Percentiles rank a stretch among this genome's conserved stretches.
phyloP scores from a whole-genome alignment of 2,113 vertebrate species.

The Oryzias celebensis region DNA sequence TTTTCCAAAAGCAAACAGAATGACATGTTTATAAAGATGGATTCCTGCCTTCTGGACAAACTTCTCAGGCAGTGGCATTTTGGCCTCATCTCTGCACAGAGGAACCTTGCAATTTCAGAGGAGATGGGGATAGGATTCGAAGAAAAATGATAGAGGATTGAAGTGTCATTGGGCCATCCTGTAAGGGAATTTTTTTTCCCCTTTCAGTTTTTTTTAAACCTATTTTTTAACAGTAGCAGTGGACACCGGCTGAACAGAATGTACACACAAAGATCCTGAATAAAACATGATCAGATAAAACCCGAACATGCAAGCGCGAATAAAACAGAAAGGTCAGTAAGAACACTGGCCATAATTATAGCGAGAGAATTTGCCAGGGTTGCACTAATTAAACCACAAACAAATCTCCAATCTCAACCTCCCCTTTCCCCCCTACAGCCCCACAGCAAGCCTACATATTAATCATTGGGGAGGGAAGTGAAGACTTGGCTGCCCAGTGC shows the following conservation, averaged over 20 bases:
- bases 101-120: conserved; percentile 62
- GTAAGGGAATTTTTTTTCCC: conserved; percentile 48
- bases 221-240: conserved; percentile 17
- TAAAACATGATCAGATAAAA: conserved; percentile 80
- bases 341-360: conserved; percentile 73
- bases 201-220: conserved; percentile 28
- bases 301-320: conserved; percentile 68
- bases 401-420: conserved; percentile 66
- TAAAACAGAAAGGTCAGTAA: conserved; percentile 79
- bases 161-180: conserved; percentile 42
- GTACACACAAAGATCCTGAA: conserved; percentile 72
- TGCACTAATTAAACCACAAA: conserved; percentile 78
- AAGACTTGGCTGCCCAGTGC: conserved; percentile 30
- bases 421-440: conserved; percentile 63
- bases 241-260: conserved; percentile 60
- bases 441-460: conserved; percentile 69
- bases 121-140: conserved; percentile 48
- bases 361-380: conserved; percentile 73
- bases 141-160: conserved; percentile 61
- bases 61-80: conserved; percentile 40
- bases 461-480: conserved; percentile 63
- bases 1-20: conserved; percentile 68
- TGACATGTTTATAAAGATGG: conserved; percentile 69
- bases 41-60: conserved; percentile 55
- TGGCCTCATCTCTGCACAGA: conserved; percentile 44